Percentiles rank a stretch among this genome's conserved stretches.
Evolutionary conservation across 2,113 vertebrate genomes (phyloP).

Genomic region (Thalassoma bifasciatum): DNA sequence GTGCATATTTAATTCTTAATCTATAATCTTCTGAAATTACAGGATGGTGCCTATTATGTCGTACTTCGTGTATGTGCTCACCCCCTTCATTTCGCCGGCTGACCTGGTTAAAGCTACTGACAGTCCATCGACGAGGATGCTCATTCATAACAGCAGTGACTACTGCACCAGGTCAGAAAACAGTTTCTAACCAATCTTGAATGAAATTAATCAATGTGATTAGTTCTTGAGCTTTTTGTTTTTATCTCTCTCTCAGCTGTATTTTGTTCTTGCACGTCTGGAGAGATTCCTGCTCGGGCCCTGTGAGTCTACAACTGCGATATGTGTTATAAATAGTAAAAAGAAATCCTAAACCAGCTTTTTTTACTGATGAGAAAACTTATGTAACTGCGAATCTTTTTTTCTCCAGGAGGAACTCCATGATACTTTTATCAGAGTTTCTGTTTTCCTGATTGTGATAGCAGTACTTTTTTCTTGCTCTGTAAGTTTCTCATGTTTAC

Average conservation of each 20-base stretch:
- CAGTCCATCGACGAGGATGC: accelerated
- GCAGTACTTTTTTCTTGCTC: constrained; percentile 77
- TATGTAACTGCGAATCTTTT: background rate
- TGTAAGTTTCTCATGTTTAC: constrained; percentile 65
- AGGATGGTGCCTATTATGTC: constrained; percentile 74
- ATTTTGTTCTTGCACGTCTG: constrained; percentile 78
- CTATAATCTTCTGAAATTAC: constrained; percentile 6
- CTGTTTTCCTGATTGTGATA: constrained; percentile 75
- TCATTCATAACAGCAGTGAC: background rate
- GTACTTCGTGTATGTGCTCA: constrained; percentile 71
- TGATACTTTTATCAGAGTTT: constrained; percentile 47
- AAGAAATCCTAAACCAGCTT: background rate
- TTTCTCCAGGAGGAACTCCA: constrained; percentile 60
- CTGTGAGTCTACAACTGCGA: constrained; percentile 60
- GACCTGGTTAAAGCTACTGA: background rate
- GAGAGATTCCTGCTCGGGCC: constrained; percentile 53
- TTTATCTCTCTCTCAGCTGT: constrained; percentile 70
- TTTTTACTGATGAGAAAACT: background rate
- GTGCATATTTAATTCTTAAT: background rate
- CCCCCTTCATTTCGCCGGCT: constrained; percentile 1
- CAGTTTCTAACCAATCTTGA: background rate
- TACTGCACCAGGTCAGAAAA: constrained; percentile 76
- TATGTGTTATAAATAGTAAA: background rate
- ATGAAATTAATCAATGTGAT: no score
- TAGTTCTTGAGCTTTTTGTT: constrained; percentile 17